Conservation (phyloP, 1,140 invertebrate species). For the Hycleus phaleratus region DNA sequence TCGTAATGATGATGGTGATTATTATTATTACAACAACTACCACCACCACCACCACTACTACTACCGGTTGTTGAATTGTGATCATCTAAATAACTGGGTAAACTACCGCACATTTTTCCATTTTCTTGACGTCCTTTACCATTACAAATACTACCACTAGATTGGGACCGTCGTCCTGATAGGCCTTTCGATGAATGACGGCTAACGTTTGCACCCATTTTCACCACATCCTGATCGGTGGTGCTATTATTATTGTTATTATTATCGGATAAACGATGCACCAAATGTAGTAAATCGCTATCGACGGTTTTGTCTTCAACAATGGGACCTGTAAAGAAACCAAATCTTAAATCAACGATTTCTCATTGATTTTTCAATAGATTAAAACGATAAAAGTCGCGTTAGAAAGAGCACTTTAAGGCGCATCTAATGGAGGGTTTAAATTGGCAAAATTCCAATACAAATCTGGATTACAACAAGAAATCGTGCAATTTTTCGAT, state of each 20-base stretch:
- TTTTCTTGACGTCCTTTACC: constrained; percentile 36
- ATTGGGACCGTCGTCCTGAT: constrained; percentile 59
- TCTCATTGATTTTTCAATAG: no score
- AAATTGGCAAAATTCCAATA: no score
- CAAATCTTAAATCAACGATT: no score
- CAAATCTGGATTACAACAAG: no score
- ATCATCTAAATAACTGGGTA: constrained; percentile 65
- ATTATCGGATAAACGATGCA: constrained; percentile 20
- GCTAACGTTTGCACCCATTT: constrained; percentile 67
- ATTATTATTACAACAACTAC: constrained; percentile 31
- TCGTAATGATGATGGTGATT: constrained; percentile 50
- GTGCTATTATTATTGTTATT: neutral
- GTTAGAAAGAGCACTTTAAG: no score
- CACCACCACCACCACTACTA: constrained; percentile 35
- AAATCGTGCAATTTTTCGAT: no score
- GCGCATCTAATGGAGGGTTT: no score
- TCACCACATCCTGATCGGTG: constrained; percentile 18
- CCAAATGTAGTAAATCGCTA: constrained; percentile 24
- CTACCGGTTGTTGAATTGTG: constrained; percentile 41
- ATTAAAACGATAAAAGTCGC: no score
- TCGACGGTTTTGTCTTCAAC: constrained; percentile 12
- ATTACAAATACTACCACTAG: constrained; percentile 53
- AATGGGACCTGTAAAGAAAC: no score
- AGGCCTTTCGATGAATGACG: constrained; percentile 60
- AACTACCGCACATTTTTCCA: constrained; percentile 49